Evolutionary conservation across 2,888 invertebrate genomes (phyloP).

Genomic region (Eueremaeus valkanovi): DNA sequence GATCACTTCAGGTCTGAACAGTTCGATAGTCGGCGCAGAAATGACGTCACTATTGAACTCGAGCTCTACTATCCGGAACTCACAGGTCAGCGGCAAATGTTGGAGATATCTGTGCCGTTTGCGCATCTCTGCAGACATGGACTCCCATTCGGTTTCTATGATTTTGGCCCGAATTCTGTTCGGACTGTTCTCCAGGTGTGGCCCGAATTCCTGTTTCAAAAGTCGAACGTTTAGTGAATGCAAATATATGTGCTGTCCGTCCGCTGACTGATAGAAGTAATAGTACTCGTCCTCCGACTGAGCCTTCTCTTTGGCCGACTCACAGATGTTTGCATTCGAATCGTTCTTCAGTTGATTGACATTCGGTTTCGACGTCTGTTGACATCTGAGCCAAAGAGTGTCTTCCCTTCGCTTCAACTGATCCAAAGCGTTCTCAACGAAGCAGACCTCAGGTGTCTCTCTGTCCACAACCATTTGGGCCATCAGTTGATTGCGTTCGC

Average conservation of each 20-base stretch:
- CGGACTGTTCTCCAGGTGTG: slow-evolving; percentile 72
- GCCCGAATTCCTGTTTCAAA: slow-evolving; percentile 81
- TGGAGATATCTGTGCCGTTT: slow-evolving; percentile 69
- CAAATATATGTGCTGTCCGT: slow-evolving; percentile 88
- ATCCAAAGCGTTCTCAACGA: slow-evolving; percentile 74
- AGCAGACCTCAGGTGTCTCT: slow-evolving; percentile 72
- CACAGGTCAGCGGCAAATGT: slow-evolving; percentile 84
- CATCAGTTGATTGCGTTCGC: slow-evolving; percentile 67
- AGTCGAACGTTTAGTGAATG: slow-evolving; percentile 85
- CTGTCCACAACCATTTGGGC: slow-evolving; percentile 59
- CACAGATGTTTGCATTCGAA: background rate
- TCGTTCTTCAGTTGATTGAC: background rate
- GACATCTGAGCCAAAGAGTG: background rate
- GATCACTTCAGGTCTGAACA: slow-evolving; percentile 72
- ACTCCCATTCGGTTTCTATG: slow-evolving; percentile 78
- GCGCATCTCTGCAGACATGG: slow-evolving; percentile 76
- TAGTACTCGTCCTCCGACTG: slow-evolving; percentile 59
- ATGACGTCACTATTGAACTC: slow-evolving; percentile 66
- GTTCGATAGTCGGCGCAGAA: slow-evolving; percentile 62
- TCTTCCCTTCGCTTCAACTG: slow-evolving; percentile 61
- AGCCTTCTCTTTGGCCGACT: background rate
- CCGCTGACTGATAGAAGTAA: slow-evolving; percentile 81
- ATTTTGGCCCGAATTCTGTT: slow-evolving; percentile 67
- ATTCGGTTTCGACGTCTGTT: background rate
- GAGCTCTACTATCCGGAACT: slow-evolving; percentile 84